Conservation (phyloP, 1,140 invertebrate genomes). For the Capitella teleta region DNA sequence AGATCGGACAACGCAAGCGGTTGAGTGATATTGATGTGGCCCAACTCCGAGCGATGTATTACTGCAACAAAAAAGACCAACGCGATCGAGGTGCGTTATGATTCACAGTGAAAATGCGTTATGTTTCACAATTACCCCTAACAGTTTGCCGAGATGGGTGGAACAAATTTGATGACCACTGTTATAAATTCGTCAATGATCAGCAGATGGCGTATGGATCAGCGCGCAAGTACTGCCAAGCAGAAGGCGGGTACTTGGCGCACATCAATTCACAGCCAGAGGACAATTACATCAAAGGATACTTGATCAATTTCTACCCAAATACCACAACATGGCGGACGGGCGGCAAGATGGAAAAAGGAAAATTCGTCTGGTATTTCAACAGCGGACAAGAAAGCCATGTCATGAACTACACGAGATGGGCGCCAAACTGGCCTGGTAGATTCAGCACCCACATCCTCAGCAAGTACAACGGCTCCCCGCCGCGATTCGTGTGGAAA, state of each 20-base stretch:
- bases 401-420: slow-evolving; percentile 3
- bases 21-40: slow-evolving; percentile 33
- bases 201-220: slow-evolving; percentile 20
- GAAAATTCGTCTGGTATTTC: not conserved
- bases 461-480: not conserved
- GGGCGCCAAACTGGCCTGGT: slow-evolving; percentile 2
- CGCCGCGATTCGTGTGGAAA: not conserved
- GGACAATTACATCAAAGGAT: slow-evolving; percentile 20
- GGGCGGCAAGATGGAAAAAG: slow-evolving; percentile 8
- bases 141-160: slow-evolving; percentile 15
- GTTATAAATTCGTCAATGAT: slow-evolving; percentile 22
- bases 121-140: no score
- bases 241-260: slow-evolving; percentile 18
- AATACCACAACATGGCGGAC: slow-evolving; percentile 22
- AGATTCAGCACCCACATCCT: not conserved
- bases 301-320: slow-evolving; percentile 16
- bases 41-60: slow-evolving; percentile 32
- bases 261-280: slow-evolving; percentile 22
- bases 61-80: slow-evolving; percentile 27
- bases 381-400: not conserved
- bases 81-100: no score
- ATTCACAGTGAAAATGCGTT: no score
- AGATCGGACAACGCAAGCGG: slow-evolving; percentile 23
- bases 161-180: slow-evolving; percentile 18
- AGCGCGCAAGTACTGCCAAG: slow-evolving; percentile 18